Base-by-base conservation (phyloP, 2,888 invertebrate species). In the Drosophila sordidula region DNA sequence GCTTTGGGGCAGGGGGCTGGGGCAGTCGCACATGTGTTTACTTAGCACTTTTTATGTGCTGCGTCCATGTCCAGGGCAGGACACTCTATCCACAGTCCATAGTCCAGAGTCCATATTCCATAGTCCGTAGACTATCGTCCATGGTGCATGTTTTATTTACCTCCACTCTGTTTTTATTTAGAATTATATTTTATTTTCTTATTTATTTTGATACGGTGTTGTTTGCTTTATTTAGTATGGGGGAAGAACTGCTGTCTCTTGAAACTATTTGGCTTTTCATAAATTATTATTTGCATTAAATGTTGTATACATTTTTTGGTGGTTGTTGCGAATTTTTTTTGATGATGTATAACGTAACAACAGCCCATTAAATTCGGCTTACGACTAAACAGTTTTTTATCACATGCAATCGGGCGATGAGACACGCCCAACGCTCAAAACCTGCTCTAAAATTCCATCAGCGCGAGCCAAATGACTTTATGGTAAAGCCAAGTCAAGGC, bases 31-130 rank as follows among this genome's bases (percentile, higher is more conserved):
- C 85, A 85, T 86, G 85, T 85, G 85, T 85, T 85, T 85, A 85
- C 84, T 85, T 85, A 80, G 82, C 84, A 80, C 83, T 84, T 86
- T 85, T 85, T 84, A 86, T 86, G 80, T 75, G 69, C 75, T 47
- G 61, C 49, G 71, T 64, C 65, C 73, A 57, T 61, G 59, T 59
- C 52, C 44, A 47, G 52, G 39, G 45, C 61, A 42, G 61, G 64
- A 44, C 56, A 62, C 58, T 56, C 75, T 16, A 59, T 36, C 55
- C 47, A 62, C 42, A 65, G 62, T 47, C 26, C 18, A 45, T 39
- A 14, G 9, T 16, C 47, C 9, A 18, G 18, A 34, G 16, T 45
- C 55, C 41, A 42, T 41, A 47, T 16, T 47, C 52, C 34, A 14
- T 32, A 64, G 61, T 47, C 16, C 36, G 56, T 8, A 59, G 63